Percentiles rank a stretch among this genome's conserved stretches.
These are phyloP conservation scores for Esperia sulphurella DNA, from an alignment of 2,888 invertebrate genomes.

Conservation along the genomic window DNA sequence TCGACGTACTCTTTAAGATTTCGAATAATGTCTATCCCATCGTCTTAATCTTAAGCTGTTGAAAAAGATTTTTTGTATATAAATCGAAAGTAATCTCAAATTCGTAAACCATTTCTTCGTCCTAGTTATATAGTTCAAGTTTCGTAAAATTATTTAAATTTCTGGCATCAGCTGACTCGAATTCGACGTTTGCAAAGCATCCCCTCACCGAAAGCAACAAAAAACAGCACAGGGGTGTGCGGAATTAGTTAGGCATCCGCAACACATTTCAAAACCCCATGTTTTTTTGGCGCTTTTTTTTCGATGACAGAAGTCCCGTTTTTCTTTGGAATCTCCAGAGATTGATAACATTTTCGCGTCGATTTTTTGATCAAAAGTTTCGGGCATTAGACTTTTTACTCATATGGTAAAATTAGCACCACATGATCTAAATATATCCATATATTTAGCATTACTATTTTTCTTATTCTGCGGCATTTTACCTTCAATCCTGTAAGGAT, in stretches of 20 bases:
- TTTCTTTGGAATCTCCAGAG: conserved; percentile 8
- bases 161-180: conserved; percentile 17
- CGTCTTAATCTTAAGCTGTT: too few species aligned
- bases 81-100: too few species aligned
- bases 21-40: too few species aligned
- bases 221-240: conserved; percentile 36
- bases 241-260: conserved; percentile 50
- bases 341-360: conserved; percentile 12
- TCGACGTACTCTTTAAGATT: too few species aligned
- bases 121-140: neutral
- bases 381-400: too few species aligned
- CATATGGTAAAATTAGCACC: too few species aligned
- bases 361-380: neutral
- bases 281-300: conserved; percentile 35
- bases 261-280: conserved; percentile 30
- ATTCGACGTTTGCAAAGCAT: conserved; percentile 16
- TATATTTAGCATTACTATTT: too few species aligned
- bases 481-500: neutral
- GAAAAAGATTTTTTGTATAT: too few species aligned
- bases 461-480: neutral
- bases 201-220: conserved; percentile 18
- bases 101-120: too few species aligned
- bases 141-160: neutral
- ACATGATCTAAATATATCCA: too few species aligned
- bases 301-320: conserved; percentile 10